Base-by-base conservation (phyloP, 2,113 vertebrate species). In the Lophotis ruficrista region DNA sequence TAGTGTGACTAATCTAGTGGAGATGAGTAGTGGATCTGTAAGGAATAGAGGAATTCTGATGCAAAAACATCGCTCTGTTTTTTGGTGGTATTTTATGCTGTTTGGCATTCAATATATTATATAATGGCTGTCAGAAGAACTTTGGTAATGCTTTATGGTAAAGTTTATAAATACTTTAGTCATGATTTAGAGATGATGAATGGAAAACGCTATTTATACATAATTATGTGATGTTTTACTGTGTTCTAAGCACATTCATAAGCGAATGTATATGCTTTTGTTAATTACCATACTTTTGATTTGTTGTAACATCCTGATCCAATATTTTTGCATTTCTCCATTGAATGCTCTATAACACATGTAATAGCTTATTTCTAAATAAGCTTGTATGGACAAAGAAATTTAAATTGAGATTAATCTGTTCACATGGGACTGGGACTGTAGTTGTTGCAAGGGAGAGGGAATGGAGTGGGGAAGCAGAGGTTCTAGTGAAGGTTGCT, bases 101-200 rank as follows among this genome's bases (percentile, higher is more conserved):
- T 79, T 95, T 93, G 38, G 31, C 93, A 81, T 97, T 73, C 91
- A 89, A 80, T 96, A 79, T 54, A 93, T 97, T 95, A 97, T 88
- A 91, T 84, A 93, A 95, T 72, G 86, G 69, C 93, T 97, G 97
- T 91, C 96, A 97, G 95, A 90, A 92, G 71, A 97, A 95, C 86
- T 83, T 86, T 9, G 91, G 91, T 91, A 93, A 62, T 94, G 68
- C 91, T 88, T 87, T 84, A 94, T 56, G 83, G 71, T 75, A 84
- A 93, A 89, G 61, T 96, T 97, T 95, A 94, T 90, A 87, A 98
- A 97, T 85, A 73, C 83, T 96, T 97, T 58, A 93, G 90, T 97
- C 97, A 93, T 97, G 93, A 97, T 98, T 97, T 95, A 90, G 95
- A 97, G 89, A 84, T 84, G 95, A 98, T 91, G 89, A 90, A 93